Percentiles rank a stretch among this genome's conserved stretches.
Evolutionary conservation across 1,140 invertebrate species (phyloP).

Genomic region (Panonychus citri): DNA sequence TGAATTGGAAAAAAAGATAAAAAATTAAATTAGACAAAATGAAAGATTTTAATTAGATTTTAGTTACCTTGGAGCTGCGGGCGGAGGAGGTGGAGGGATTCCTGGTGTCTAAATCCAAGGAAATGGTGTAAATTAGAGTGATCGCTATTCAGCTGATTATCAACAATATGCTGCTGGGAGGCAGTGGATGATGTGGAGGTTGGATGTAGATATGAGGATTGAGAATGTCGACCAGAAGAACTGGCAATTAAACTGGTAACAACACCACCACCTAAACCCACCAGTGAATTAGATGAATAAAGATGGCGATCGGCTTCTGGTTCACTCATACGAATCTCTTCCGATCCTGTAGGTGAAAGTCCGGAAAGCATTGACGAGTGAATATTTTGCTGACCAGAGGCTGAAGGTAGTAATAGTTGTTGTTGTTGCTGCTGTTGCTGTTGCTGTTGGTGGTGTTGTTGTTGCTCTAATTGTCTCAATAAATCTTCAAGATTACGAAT

Average conservation of each 20-base stretch:
- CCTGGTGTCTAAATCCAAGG: neutral
- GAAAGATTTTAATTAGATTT: neutral
- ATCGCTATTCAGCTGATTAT: neutral
- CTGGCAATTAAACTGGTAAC: constrained; percentile 21
- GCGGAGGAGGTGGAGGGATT: constrained; percentile 1
- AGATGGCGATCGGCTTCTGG: constrained; percentile 63
- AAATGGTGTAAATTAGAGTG: neutral
- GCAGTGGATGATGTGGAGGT: neutral
- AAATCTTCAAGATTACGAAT: constrained; percentile 75
- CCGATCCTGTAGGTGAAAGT: constrained; percentile 49
- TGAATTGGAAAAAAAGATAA: neutral
- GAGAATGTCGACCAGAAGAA: constrained; percentile 39
- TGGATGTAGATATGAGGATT: neutral
- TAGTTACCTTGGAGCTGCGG: constrained; percentile 2
- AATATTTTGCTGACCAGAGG: constrained; percentile 47
- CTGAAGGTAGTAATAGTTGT: constrained; percentile 30
- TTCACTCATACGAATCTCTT: constrained; percentile 73
- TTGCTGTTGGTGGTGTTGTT: constrained; percentile 55
- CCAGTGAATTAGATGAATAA: constrained; percentile 32
- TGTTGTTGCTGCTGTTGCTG: constrained; percentile 61
- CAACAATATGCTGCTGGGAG: neutral
- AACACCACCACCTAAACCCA: constrained; percentile 24
- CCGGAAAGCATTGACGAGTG: constrained; percentile 45
- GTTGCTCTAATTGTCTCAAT: constrained; percentile 66
- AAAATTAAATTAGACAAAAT: neutral